These are phyloP conservation scores for Drosophila nigrodunni DNA, from an alignment of 1,140 invertebrate genomes.

Conservation along the genomic window DNA sequence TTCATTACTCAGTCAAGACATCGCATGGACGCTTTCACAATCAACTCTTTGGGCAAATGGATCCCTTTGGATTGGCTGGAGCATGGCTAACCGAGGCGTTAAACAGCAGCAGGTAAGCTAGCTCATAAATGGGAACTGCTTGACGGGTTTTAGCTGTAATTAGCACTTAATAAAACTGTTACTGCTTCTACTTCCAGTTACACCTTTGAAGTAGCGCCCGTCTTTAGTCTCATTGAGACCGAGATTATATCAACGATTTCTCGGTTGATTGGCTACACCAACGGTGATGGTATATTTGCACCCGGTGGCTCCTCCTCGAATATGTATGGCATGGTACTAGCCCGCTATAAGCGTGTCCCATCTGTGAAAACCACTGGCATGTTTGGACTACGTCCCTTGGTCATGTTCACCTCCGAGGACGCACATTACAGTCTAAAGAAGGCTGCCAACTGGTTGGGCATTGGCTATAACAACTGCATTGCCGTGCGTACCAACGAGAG, in stretches of 20 bases:
- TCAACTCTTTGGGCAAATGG: constrained; percentile 90
- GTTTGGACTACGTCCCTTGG: constrained; percentile 86
- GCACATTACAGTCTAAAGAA: constrained; percentile 95
- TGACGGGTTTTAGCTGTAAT: no score
- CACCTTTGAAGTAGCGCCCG: constrained; percentile 92
- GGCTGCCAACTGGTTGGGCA: constrained; percentile 91
- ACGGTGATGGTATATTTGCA: constrained; percentile 90
- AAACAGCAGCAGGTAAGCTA: constrained; percentile 90
- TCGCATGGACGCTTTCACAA: constrained; percentile 90
- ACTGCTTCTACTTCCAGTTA: constrained; percentile 86
- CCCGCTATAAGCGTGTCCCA: constrained; percentile 90
- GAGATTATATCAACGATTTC: constrained; percentile 88
- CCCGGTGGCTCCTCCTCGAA: constrained; percentile 96
- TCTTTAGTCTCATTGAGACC: constrained; percentile 90
- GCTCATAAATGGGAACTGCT: neutral
- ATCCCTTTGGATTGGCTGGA: constrained; percentile 90
- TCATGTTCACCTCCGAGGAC: constrained; percentile 91
- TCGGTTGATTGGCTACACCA: constrained; percentile 88
- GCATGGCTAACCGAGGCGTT: constrained; percentile 90
- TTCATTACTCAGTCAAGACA: constrained; percentile 90
- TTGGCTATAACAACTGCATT: constrained; percentile 91
- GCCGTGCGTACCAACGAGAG: constrained; percentile 88
- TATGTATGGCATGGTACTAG: constrained; percentile 92
- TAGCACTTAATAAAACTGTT: no score
- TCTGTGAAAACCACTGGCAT: constrained; percentile 90